These are phyloP conservation scores for Drosophila ironensis DNA, from an alignment of 1,140 invertebrate genomes.

Conservation along the genomic window DNA sequence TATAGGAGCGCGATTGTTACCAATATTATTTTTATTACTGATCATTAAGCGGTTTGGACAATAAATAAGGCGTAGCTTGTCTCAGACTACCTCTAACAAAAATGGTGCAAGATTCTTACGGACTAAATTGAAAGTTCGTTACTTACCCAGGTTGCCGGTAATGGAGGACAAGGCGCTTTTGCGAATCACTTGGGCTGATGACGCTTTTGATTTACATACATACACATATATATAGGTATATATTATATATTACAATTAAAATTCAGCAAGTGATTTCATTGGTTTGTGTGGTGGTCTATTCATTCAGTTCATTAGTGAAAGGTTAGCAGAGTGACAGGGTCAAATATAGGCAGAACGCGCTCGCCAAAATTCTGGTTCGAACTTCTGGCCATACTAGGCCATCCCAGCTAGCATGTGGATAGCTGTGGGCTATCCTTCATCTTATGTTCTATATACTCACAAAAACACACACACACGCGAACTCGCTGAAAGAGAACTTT, in stretches of 20 bases:
- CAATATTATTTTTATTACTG: constrained; percentile 3
- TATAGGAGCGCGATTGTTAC: neutral
- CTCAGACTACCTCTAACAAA: constrained; percentile 52
- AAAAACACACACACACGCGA: constrained; percentile 23
- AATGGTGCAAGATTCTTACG: constrained; percentile 43
- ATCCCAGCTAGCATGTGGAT: constrained; percentile 14
- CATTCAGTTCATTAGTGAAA: constrained; percentile 8
- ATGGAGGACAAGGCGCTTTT: constrained; percentile 82
- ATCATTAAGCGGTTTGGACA: neutral
- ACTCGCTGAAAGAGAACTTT: constrained; percentile 33
- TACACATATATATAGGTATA: constrained; percentile 69
- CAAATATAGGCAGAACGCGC: constrained; percentile 19
- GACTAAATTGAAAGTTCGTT: constrained; percentile 49
- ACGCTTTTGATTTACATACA: constrained; percentile 81
- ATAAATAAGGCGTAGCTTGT: constrained; percentile 30
- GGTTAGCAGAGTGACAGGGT: constrained; percentile 44
- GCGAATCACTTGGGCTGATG: constrained; percentile 82
- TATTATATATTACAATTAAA: constrained; percentile 65
- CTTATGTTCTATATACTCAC: constrained; percentile 45
- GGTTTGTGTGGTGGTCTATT: constrained; percentile 29
- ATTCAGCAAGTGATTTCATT: constrained; percentile 69
- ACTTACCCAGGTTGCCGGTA: constrained; percentile 81
- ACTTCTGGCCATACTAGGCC: constrained; percentile 10
- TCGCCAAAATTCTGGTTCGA: constrained; percentile 8
- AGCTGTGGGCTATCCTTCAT: constrained; percentile 3